Percentiles rank a stretch among this genome's conserved stretches.
phyloP scores from a whole-genome alignment of 2,888 invertebrate genomes.

The Calliopum simillimum region DNA sequence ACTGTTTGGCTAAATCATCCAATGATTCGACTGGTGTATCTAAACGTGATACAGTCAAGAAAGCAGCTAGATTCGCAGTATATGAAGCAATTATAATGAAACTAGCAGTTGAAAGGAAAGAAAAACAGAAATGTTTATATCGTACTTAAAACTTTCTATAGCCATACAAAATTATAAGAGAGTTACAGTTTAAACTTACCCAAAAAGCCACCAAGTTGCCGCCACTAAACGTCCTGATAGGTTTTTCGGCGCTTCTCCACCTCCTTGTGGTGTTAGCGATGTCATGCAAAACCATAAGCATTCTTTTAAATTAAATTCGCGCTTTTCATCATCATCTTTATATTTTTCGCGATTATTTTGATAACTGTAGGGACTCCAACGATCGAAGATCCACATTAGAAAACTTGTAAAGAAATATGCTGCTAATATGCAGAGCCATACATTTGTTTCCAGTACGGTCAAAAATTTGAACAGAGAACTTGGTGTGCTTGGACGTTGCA shows the following conservation, averaged over 20 bases:
- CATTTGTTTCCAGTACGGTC: constrained; percentile 94
- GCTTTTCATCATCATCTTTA: constrained; percentile 91
- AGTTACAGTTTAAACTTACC: constrained; percentile 68
- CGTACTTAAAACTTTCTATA: not conserved
- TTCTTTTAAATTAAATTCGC: constrained; percentile 95
- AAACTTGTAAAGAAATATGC: constrained; percentile 96
- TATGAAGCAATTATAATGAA: constrained; percentile 99
- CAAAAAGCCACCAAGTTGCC: constrained; percentile 99
- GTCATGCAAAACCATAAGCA: constrained; percentile 99
- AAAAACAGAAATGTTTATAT: constrained; percentile 8
- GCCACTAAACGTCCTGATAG: constrained; percentile 94
- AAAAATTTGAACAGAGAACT: constrained; percentile 97
- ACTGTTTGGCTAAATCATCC: constrained; percentile 94
- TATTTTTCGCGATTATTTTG: constrained; percentile 94
- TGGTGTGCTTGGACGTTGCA: constrained; percentile 88
- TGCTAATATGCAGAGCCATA: constrained; percentile 95
- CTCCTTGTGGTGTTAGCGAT: constrained; percentile 93
- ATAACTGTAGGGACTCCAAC: constrained; percentile 97
- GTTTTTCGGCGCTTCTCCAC: constrained; percentile 96
- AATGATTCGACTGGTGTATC: constrained; percentile 93
- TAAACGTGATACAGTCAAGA: constrained; percentile 91
- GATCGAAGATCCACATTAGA: constrained; percentile 96
- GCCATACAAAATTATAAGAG: not conserved
- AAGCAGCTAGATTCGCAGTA: constrained; percentile 97
- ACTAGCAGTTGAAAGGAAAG: constrained; percentile 61